Percentiles rank a stretch among this genome's conserved stretches.
phyloP scores from a whole-genome alignment of 2,113 vertebrate species.

The Otolemur garnettii region DNA sequence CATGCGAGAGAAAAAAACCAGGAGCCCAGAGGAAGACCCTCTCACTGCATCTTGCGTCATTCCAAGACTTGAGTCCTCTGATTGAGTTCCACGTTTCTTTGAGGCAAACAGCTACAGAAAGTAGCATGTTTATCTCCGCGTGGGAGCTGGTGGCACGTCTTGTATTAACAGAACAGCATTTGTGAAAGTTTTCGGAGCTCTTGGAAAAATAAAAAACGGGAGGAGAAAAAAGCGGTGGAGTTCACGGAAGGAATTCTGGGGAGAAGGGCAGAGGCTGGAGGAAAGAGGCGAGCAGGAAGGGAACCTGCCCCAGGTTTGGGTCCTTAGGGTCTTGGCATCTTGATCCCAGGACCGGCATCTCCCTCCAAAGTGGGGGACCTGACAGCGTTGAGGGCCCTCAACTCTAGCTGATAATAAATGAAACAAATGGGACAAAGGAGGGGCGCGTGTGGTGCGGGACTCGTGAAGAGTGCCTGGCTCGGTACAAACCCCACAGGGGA shows the following conservation, averaged over 20 bases:
- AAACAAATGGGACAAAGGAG: conserved; percentile 70
- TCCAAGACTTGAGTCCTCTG: background rate
- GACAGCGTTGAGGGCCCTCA: background rate
- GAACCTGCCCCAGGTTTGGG: background rate
- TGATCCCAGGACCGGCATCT: background rate
- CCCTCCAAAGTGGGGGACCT: background rate
- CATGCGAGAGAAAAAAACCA: background rate
- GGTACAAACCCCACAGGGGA: background rate
- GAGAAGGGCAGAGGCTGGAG: background rate
- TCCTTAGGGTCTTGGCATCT: background rate
- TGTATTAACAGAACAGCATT: background rate
- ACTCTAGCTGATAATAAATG: background rate
- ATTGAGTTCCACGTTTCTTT: background rate
- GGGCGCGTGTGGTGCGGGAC: background rate
- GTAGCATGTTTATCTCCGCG: background rate
- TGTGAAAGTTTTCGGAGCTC: conserved; percentile 76
- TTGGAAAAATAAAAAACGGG: background rate
- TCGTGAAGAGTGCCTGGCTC: background rate
- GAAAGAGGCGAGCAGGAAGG: background rate
- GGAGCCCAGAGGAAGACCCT: background rate
- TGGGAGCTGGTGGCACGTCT: background rate
- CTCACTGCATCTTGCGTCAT: fast-evolving
- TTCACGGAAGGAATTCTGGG: background rate
- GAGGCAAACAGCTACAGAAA: background rate
- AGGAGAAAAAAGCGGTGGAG: background rate